Conservation (phyloP, 2,888 invertebrate species). For the Drosophila paucipuncta region DNA sequence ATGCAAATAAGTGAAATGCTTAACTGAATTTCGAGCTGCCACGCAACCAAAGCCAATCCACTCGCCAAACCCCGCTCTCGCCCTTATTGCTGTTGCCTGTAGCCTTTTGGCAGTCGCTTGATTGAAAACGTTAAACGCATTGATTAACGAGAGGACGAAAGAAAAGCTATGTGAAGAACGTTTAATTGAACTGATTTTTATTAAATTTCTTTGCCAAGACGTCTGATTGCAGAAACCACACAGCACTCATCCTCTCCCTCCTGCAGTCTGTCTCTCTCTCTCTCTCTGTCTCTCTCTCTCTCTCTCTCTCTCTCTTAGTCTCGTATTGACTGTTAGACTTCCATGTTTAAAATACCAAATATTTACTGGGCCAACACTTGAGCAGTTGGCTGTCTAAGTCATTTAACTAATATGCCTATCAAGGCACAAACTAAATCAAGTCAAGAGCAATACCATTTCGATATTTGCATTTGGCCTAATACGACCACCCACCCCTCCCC, state of each 20-base stretch:
- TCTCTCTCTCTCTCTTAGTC: neutral
- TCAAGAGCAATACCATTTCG: slow-evolving; percentile 33
- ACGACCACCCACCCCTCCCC: neutral
- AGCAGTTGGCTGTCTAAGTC: slow-evolving; percentile 53
- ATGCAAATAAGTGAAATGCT: slow-evolving; percentile 83
- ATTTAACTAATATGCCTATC: slow-evolving; percentile 67
- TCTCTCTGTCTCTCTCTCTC: neutral
- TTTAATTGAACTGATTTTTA: slow-evolving; percentile 78
- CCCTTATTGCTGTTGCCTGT: slow-evolving; percentile 1
- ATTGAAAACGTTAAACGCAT: slow-evolving; percentile 79
- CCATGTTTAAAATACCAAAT: slow-evolving; percentile 52
- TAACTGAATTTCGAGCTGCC: slow-evolving; percentile 76
- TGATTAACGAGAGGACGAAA: slow-evolving; percentile 65
- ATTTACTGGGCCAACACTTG: slow-evolving; percentile 56
- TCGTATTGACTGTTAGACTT: neutral
- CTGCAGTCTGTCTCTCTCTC: neutral
- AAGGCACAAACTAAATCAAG: slow-evolving; percentile 27
- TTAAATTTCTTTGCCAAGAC: slow-evolving; percentile 63
- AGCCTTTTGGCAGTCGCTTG: slow-evolving; percentile 72
- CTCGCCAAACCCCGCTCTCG: neutral
- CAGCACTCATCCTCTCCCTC: neutral
- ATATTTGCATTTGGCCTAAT: slow-evolving; percentile 48
- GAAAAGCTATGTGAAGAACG: slow-evolving; percentile 47
- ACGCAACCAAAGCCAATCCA: slow-evolving; percentile 40
- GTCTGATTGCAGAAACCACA: slow-evolving; percentile 70